Evolutionary conservation across 1,140 invertebrate species (phyloP).

Genomic region (Drosophila lacertosa): DNA sequence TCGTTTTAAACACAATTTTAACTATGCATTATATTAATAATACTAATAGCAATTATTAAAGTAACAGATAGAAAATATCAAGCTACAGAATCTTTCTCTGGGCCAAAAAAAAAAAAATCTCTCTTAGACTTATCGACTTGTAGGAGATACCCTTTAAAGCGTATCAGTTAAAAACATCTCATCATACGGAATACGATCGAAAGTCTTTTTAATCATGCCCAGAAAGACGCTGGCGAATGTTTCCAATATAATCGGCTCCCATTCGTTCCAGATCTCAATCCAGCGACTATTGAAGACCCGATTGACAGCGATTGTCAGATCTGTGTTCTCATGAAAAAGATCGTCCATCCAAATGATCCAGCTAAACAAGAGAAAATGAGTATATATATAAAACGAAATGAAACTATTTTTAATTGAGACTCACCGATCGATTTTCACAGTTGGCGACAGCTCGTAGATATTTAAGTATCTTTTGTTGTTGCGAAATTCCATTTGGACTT

Average conservation of each 20-base stretch:
- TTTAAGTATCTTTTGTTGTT: constrained; percentile 59
- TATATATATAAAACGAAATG: background rate
- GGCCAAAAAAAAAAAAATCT: no score
- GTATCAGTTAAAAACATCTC: constrained; percentile 20
- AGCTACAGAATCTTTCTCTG: no score
- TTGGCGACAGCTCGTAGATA: constrained; percentile 50
- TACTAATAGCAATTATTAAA: no score
- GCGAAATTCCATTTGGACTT: constrained; percentile 50
- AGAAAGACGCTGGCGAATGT: constrained; percentile 16
- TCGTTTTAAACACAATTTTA: no score
- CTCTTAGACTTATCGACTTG: no score
- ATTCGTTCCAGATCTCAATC: constrained; percentile 33
- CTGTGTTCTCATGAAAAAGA: constrained; percentile 20
- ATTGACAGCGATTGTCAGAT: constrained; percentile 15
- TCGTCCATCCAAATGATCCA: constrained; percentile 16
- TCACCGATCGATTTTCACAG: constrained; percentile 54
- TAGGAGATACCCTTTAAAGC: background rate
- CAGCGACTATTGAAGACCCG: constrained; percentile 27
- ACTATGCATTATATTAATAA: no score
- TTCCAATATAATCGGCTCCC: constrained; percentile 11
- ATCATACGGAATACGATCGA: constrained; percentile 14
- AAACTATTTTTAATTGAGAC: background rate
- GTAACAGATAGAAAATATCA: no score
- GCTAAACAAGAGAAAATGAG: background rate
- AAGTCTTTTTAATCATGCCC: constrained; percentile 2